Base-by-base conservation (phyloP, 23 tunicate species). In the Clavelina lepadiformis region DNA sequence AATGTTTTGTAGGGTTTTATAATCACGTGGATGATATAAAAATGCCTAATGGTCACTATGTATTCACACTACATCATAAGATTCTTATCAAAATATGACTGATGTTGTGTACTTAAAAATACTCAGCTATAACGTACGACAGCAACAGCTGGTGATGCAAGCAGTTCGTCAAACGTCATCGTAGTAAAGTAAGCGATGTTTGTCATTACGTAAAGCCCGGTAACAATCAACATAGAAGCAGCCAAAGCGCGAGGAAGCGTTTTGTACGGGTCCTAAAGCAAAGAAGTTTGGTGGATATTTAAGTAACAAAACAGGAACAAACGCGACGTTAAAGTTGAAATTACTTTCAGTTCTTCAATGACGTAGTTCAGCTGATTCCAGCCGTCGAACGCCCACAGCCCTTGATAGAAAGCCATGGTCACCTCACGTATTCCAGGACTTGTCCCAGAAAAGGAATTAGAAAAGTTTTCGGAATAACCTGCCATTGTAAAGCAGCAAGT, bases 361-460 rank as follows among this genome's bases (percentile, higher is more conserved):
- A 89, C 61, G 56, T 75, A 89, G 38, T 89, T 89, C 1, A 89
- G 75, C 32, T 89, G 97, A 61, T 89, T 89, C 97, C 97, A 89
- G 11, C 97, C 97, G 70, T 89, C 97, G 22, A 62, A 85, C 7
- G 97, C 89, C 97, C 97, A 89, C 23, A 89, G 44, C 3, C 97
- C 97, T 69, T 89, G 97, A 36, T 89, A 89, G 46, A 89, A 81
- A 5, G 91, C 89, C 4, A 89, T 27, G 2, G 80, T 73, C 3
- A 89, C 56, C 44, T 70, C 82, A 3, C 85, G 68, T 22, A 68
- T 23, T n/a, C 97, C 82, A 19, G 83, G 97, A 3, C 70, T 23
- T 37, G 49, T 37, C 36, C 68, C 22, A 5, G 57, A 29, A 51
- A 89, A 89, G 18, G 85, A 50, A 52, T 86, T 66, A 45, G 72